A percentile compares a stretch with the other conserved stretches of the same genome.
phyloP scores from a whole-genome alignment of 2,797 vertebrate species.

The Enteromius unitaeniatus region DNA sequence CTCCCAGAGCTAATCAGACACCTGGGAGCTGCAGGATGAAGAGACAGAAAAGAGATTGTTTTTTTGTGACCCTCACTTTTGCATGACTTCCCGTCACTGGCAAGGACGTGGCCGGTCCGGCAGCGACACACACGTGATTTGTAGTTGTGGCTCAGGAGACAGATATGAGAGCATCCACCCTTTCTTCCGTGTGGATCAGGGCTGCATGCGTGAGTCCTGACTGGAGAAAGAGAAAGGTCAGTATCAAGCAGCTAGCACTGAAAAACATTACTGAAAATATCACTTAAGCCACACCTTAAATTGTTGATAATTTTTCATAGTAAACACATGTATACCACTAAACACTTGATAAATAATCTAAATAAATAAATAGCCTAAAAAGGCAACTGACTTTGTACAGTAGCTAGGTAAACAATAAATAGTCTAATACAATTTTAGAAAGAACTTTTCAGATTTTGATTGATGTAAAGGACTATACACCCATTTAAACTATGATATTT shows the following conservation, averaged over 20 bases:
- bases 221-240: constrained; percentile 65
- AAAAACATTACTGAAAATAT: background rate
- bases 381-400: background rate
- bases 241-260: background rate
- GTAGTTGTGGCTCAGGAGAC: constrained; percentile 84
- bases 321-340: background rate
- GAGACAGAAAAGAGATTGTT: background rate
- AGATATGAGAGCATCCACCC: constrained; percentile 86
- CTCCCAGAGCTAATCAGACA: constrained; percentile 44
- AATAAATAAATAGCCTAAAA: too few relatives aligned
- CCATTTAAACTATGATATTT: background rate
- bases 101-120: constrained; percentile 82
- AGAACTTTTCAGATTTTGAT: background rate
- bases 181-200: constrained; percentile 74
- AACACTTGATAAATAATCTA: background rate
- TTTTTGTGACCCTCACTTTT: constrained; percentile 78
- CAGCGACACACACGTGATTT: constrained; percentile 86
- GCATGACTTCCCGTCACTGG: constrained; percentile 83
- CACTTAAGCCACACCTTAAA: constrained; percentile 30
- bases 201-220: constrained; percentile 84
- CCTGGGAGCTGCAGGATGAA: background rate
- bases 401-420: background rate
- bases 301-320: background rate
- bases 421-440: background rate
- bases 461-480: background rate